phyloP scores from a whole-genome alignment of 2,113 vertebrate species.

The Sinocyclocheilus rhinocerous region DNA sequence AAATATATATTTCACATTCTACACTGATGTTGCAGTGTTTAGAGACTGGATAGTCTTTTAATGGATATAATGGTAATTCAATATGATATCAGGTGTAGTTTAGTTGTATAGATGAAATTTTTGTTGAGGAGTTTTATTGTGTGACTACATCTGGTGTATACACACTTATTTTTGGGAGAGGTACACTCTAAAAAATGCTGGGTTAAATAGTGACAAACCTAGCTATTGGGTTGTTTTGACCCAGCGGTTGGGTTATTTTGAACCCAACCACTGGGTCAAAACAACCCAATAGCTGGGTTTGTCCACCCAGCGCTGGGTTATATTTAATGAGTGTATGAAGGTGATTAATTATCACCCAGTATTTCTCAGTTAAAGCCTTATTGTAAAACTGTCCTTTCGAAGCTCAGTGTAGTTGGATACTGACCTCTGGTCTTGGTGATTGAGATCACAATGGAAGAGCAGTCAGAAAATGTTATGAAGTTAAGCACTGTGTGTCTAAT shows the following conservation, averaged over 20 bases:
- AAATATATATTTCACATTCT: not conserved
- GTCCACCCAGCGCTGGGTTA: too few relatives aligned
- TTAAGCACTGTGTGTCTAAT: conserved; percentile 14
- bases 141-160: not conserved
- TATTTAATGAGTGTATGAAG: too few relatives aligned
- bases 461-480: not conserved
- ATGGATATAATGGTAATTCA: not conserved
- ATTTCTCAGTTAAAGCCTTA: not conserved
- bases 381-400: not conserved
- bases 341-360: not conserved
- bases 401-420: not conserved
- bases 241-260: too few relatives aligned
- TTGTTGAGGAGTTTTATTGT: not conserved
- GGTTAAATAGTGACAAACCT: too few relatives aligned
- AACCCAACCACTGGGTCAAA: too few relatives aligned
- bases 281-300: too few relatives aligned
- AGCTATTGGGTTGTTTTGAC: too few relatives aligned
- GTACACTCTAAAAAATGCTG: too few relatives aligned
- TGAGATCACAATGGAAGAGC: not conserved
- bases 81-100: not conserved
- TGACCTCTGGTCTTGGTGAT: not conserved
- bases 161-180: conserved; percentile 51
- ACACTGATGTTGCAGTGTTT: not conserved
- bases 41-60: not conserved
- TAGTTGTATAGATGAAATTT: not conserved